Evolutionary conservation across 2,113 vertebrate genomes (phyloP).

Genomic region (Acinonyx jubatus): DNA sequence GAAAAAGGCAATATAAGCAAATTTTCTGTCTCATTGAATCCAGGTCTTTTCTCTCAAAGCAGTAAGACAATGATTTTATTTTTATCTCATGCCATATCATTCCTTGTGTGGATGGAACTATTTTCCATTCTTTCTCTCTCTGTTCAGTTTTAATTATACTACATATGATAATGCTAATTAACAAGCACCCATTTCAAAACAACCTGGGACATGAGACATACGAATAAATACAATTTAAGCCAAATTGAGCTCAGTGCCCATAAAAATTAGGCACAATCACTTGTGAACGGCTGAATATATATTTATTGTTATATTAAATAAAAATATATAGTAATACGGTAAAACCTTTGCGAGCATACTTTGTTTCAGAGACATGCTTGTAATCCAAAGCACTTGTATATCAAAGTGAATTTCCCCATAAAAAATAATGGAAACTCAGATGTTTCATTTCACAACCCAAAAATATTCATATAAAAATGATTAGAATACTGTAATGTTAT

Average conservation of each 20-base stretch:
- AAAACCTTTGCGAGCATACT: no score
- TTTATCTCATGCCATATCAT: background rate
- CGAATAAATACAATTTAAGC: conserved; percentile 53
- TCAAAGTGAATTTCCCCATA: no score
- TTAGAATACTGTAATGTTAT: no score
- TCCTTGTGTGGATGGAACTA: background rate
- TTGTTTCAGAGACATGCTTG: no score
- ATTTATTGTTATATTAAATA: background rate
- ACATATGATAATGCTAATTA: background rate
- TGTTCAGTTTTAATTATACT: background rate
- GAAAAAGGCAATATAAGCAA: conserved; percentile 17
- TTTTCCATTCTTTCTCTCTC: background rate
- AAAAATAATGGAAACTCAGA: no score
- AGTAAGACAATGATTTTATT: background rate
- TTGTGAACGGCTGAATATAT: background rate
- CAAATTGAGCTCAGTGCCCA: background rate
- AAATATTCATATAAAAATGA: no score
- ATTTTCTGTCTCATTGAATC: background rate
- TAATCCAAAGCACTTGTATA: no score
- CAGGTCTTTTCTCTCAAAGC: background rate
- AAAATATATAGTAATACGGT: background rate
- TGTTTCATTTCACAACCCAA: no score
- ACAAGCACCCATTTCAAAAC: background rate
- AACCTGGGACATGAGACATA: background rate
- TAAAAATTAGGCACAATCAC: conserved; percentile 11